Evolutionary conservation across 2,888 invertebrate species (phyloP).

Genomic region (Synanthedon myopaeformis): DNA sequence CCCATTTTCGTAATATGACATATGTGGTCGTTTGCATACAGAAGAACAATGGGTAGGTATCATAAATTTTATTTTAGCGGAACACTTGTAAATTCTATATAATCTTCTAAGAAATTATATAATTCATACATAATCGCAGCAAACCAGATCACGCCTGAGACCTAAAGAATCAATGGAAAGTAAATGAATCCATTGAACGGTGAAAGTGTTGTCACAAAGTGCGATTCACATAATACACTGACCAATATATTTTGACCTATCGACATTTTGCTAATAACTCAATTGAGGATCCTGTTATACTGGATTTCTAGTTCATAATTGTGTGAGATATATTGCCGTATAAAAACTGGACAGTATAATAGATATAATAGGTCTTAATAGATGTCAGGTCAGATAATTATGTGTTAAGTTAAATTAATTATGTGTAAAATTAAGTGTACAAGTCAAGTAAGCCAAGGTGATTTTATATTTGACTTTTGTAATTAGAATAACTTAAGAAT

Average conservation of each 20-base stretch:
- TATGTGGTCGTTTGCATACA: no score
- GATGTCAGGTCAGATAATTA: no score
- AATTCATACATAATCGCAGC: background rate
- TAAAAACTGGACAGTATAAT: constrained; percentile 1
- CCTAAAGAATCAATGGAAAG: constrained; percentile 4
- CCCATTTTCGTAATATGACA: constrained; percentile 12
- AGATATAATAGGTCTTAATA: no score
- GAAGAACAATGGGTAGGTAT: no score
- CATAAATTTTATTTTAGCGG: no score
- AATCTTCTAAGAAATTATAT: background rate
- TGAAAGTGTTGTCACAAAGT: constrained; percentile 24
- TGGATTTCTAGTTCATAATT: constrained; percentile 4
- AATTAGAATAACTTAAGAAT: no score
- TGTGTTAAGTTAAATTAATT: no score
- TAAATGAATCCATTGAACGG: constrained; percentile 14
- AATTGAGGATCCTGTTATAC: constrained; percentile 6
- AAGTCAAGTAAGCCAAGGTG: no score
- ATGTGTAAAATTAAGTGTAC: no score
- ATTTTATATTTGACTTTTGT: no score
- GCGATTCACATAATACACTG: constrained; percentile 14
- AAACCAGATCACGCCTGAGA: constrained; percentile 1
- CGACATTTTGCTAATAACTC: constrained; percentile 3
- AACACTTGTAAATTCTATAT: background rate
- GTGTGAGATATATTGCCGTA: constrained; percentile 7
- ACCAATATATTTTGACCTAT: constrained; percentile 8